Evolutionary conservation across 37 sponge, comb jelly and placozoan species (phyloP).

Genomic region (Petrosia ficiformis): DNA sequence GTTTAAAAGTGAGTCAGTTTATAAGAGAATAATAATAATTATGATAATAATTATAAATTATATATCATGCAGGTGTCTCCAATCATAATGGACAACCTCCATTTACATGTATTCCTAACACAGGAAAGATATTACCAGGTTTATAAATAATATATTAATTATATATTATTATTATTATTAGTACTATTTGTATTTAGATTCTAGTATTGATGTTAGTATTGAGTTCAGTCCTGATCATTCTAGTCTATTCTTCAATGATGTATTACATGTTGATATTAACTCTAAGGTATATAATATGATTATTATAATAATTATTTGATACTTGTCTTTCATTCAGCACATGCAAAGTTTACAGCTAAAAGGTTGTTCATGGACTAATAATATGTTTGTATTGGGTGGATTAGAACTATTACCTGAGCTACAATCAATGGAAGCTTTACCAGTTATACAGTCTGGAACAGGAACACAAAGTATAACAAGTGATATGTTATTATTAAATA

Average conservation of each 20-base stretch:
- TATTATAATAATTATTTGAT: neutral
- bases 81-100: conserved; percentile 38
- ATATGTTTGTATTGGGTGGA: conserved; percentile 21
- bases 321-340: neutral
- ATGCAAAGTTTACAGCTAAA: neutral
- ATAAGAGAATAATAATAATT: no score
- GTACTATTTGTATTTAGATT: neutral
- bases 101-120: conserved; percentile 38
- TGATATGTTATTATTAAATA: neutral
- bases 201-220: conserved; percentile 24
- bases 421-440: conserved; percentile 17
- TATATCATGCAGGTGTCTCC: no score
- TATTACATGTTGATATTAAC: conserved; percentile 29
- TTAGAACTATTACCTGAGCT: neutral
- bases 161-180: neutral
- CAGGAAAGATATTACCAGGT: conserved; percentile 44
- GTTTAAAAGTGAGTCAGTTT: neutral
- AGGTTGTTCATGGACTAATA: conserved; percentile 32
- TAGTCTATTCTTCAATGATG: conserved; percentile 41
- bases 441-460: neutral
- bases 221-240: conserved; percentile 73
- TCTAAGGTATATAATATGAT: conserved; percentile 22
- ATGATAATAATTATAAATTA: no score
- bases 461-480: neutral
- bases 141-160: no score